A percentile compares a stretch with the other conserved stretches of the same genome.
These are phyloP conservation scores for Zootoca vivipara DNA, from an alignment of 2,113 vertebrate species.

Conservation along the genomic window DNA sequence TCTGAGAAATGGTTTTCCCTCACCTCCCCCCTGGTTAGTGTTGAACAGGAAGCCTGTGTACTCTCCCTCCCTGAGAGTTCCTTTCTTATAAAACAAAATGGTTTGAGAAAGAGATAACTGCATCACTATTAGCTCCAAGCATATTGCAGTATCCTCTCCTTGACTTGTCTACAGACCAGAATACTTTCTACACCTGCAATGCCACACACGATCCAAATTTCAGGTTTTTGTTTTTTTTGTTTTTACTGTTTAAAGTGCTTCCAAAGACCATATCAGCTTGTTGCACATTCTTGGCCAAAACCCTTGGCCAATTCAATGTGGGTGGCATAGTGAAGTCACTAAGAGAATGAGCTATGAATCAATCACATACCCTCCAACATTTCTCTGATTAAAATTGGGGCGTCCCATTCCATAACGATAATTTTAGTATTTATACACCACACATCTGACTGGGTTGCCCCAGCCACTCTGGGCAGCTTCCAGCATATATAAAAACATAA, in stretches of 20 bases:
- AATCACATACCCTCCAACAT: too few relatives aligned
- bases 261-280: not conserved
- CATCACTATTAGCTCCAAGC: constrained; percentile 33
- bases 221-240: constrained; percentile 15
- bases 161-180: constrained; percentile 8
- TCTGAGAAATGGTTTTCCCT: constrained; percentile 35
- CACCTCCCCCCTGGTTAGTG: not conserved
- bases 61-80: constrained; percentile 44
- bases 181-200: not conserved
- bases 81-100: constrained; percentile 46
- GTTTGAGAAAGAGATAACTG: constrained; percentile 14
- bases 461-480: too few relatives aligned
- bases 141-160: constrained; percentile 4
- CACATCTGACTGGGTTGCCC: too few relatives aligned
- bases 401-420: too few relatives aligned
- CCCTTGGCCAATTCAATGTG: not conserved
- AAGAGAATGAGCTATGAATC: not conserved
- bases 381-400: too few relatives aligned
- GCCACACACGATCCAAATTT: not conserved
- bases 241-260: not conserved
- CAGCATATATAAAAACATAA: too few relatives aligned
- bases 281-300: not conserved
- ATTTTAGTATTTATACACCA: too few relatives aligned
- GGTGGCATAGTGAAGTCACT: not conserved
- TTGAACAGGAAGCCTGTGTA: constrained; percentile 58